Evolutionary conservation across 2,113 vertebrate species (phyloP).

Genomic region (Oncorhynchus mykiss): DNA sequence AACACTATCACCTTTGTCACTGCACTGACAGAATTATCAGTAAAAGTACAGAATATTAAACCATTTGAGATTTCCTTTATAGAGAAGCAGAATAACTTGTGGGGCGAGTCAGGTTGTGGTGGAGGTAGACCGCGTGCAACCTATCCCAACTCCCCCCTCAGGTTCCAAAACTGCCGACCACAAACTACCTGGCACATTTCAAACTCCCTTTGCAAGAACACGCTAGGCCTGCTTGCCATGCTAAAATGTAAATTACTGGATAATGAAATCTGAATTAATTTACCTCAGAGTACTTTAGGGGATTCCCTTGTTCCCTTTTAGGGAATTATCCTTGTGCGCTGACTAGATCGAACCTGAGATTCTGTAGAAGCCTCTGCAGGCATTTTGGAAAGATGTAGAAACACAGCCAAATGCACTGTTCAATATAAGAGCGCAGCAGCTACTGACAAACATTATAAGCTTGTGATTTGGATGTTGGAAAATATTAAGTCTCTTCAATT

Average conservation of each 20-base stretch:
- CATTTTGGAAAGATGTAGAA: constrained; percentile 13
- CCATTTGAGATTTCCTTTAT: neutral
- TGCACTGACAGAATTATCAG: too few species aligned
- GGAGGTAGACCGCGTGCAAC: neutral
- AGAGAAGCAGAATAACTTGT: neutral
- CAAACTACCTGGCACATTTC: too few species aligned
- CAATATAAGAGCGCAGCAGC: neutral
- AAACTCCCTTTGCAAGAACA: constrained; percentile 32
- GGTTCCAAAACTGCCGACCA: constrained; percentile 24
- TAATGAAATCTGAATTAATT: constrained; percentile 8
- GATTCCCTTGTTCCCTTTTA: constrained; percentile 3
- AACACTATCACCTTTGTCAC: too few species aligned
- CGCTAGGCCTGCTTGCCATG: constrained; percentile 6
- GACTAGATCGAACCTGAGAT: neutral
- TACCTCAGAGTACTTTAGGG: constrained; percentile 1
- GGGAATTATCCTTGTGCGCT: constrained; percentile 21
- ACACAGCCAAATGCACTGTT: neutral
- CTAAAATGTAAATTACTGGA: constrained; percentile 28
- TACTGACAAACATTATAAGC: neutral
- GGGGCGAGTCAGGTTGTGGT: neutral
- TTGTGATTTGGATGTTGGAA: neutral
- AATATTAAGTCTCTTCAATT: neutral
- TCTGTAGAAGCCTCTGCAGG: neutral
- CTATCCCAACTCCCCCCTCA: constrained; percentile 2
- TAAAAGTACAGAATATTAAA: neutral